A percentile compares a stretch with the other conserved stretches of the same genome.
Evolutionary conservation across 2,888 invertebrate species (phyloP).

Genomic region (Plebejus anna): DNA sequence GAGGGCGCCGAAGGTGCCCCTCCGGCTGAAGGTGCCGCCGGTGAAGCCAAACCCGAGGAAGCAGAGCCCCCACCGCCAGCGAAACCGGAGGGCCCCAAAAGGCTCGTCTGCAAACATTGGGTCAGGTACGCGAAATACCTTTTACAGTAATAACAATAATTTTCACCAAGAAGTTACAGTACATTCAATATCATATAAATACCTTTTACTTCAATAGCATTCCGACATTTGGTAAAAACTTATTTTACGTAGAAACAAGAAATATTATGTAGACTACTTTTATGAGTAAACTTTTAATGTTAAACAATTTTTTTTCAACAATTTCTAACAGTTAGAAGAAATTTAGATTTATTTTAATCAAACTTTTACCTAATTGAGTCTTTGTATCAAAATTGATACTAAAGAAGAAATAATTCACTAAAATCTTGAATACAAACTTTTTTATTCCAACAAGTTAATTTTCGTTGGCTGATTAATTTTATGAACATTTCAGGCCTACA

Average conservation of each 20-base stretch:
- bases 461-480: neutral
- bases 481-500: slow-evolving; percentile 81
- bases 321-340: neutral
- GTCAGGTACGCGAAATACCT: slow-evolving; percentile 78
- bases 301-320: too few relatives aligned
- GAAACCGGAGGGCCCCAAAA: slow-evolving; percentile 78
- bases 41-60: slow-evolving; percentile 61
- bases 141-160: neutral
- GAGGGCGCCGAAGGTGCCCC: slow-evolving; percentile 43
- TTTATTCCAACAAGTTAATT: neutral
- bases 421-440: neutral
- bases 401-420: neutral
- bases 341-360: neutral
- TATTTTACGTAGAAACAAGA: too few relatives aligned
- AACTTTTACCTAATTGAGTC: neutral
- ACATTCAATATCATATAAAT: neutral
- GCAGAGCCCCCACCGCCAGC: slow-evolving; percentile 70
- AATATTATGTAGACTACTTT: too few relatives aligned
- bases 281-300: too few relatives aligned
- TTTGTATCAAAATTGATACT: neutral
- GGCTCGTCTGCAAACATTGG: slow-evolving; percentile 90
- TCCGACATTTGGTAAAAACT: neutral
- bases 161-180: too few relatives aligned
- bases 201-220: neutral
- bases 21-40: slow-evolving; percentile 44